Base-by-base conservation (phyloP, 2,797 vertebrate genomes). In the Hippoglossus hippoglossus region DNA sequence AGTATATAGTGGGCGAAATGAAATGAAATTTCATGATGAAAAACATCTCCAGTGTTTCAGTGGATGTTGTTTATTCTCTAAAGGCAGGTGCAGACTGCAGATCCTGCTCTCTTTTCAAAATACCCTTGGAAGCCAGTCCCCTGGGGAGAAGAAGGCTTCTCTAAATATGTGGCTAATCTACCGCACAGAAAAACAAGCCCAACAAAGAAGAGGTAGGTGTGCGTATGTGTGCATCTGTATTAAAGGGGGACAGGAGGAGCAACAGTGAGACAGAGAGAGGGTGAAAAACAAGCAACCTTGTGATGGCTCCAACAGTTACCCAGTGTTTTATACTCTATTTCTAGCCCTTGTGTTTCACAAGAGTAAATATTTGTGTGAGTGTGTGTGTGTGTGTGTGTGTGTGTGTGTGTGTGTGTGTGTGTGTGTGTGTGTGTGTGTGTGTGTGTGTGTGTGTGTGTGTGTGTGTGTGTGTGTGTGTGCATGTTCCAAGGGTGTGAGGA, bases 81-180 rank as follows among this genome's bases (percentile, higher is more conserved):
- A 83, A 89, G 80, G 71, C 81, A 87, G 84, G 85, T 82, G 75
- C 82, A 87, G 75, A 89, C 81, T 76, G 82, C 80, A 87, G 36
- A 81, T 82, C 84, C 73, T 80, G 77, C 81, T 81, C 71, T 84
- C 80, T 75, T 71, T 66, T 31, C 71, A 81, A 90, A 90, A 91
- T 72, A 85, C 80, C 74, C 65, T 90, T 58, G 77, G 81, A 91
- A 86, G 81, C 81, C 77, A 85, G 83, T 81, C 77, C 85, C 87
- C 78, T 50, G 66, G 73, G 73, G 88, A 86, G 71, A 65, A 31
- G 62, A 67, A 72, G 64, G 67, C 73, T 80, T 90, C 81, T 85
- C 82, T 88, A 91, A 93, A 93, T 91, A 91, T 90, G 83, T 90
- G 85, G 81, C 81, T 89, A 91, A 91, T 87, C 71, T 82, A 82